Percentiles rank a stretch among this genome's conserved stretches.
These are phyloP conservation scores for Drosophila paracracens DNA, from an alignment of 2,888 invertebrate genomes.

Conservation along the genomic window DNA sequence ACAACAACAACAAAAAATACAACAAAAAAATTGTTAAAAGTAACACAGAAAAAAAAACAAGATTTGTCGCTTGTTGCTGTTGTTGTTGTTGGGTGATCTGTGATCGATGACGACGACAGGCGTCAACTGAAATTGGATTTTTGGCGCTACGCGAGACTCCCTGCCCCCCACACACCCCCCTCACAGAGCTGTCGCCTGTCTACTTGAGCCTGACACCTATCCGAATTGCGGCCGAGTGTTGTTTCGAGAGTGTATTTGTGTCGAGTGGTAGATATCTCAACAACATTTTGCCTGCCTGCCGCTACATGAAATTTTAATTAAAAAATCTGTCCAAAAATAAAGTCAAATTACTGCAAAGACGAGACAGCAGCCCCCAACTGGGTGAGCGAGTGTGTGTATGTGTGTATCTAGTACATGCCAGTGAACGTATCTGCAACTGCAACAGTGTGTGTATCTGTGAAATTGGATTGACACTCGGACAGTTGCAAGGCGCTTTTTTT, in stretches of 20 bases:
- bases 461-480: slow-evolving; percentile 75
- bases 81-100: slow-evolving; percentile 49
- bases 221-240: slow-evolving; percentile 32
- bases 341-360: slow-evolving; percentile 58
- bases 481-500: slow-evolving; percentile 65
- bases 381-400: not conserved
- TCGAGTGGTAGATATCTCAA: slow-evolving; percentile 49
- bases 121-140: slow-evolving; percentile 75
- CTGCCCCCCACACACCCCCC: not conserved
- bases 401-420: slow-evolving; percentile 13
- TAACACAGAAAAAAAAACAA: slow-evolving; percentile 46
- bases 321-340: slow-evolving; percentile 78
- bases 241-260: slow-evolving; percentile 30
- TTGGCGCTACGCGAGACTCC: slow-evolving; percentile 52
- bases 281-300: slow-evolving; percentile 53
- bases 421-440: slow-evolving; percentile 44
- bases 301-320: slow-evolving; percentile 79
- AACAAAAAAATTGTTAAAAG: slow-evolving; percentile 57
- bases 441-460: slow-evolving; percentile 47
- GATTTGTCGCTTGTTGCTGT: slow-evolving; percentile 47
- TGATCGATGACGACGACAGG: slow-evolving; percentile 72
- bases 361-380: slow-evolving; percentile 14
- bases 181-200: slow-evolving; percentile 51
- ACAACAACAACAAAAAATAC: not conserved
- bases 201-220: slow-evolving; percentile 53